Base-by-base conservation (phyloP, 2,888 invertebrate species). In the Choristoneura rosaceana region DNA sequence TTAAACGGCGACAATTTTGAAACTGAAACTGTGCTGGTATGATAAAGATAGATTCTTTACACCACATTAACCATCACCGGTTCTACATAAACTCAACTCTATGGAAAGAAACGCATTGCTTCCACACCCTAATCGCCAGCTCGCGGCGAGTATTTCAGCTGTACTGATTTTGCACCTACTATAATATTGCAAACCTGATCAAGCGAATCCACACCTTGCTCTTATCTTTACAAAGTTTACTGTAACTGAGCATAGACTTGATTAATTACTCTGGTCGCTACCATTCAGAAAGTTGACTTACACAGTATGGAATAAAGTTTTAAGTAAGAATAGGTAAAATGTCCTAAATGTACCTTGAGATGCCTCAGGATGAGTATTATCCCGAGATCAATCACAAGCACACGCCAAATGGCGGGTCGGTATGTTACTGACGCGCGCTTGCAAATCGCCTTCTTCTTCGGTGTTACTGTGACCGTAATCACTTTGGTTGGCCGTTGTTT, bases 401-500 rank as follows among this genome's bases (percentile, higher is more conserved):
- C 81, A 80, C 80, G 80, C 82, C 76, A 82, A 84, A 79, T 82
- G 77, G 79, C 75, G 74, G 78, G 80, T 82, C 81, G 78, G 80
- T 82, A 81, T 83, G 79, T 63, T 68, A 74, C 45, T 80, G 81
- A 83, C 79, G 83, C 81, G 80, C 82, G 85, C 82, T 86, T 85
- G 87, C 85, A 88, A 89, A 89, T 88, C 77, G 83, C 81, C 78
- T 80, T 87, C 78, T 80, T 87, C 83, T n/a, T n/a, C n/a, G 81
- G 76, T 75, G 79, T 81, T 79, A 84, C 84, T 80, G 79, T 81
- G 84, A 77, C 83, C 82, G 80, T 88, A 88, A 88, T 87, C 85
- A 85, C 81, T 83, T 80, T 81, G 34, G 77, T 38, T 2, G 25
- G 25, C 78, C 75, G 79, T 76, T 81, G 74, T 14, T 55, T 17